Base-by-base conservation (phyloP, 2,888 invertebrate species). In the Drosophila melanocephala region DNA sequence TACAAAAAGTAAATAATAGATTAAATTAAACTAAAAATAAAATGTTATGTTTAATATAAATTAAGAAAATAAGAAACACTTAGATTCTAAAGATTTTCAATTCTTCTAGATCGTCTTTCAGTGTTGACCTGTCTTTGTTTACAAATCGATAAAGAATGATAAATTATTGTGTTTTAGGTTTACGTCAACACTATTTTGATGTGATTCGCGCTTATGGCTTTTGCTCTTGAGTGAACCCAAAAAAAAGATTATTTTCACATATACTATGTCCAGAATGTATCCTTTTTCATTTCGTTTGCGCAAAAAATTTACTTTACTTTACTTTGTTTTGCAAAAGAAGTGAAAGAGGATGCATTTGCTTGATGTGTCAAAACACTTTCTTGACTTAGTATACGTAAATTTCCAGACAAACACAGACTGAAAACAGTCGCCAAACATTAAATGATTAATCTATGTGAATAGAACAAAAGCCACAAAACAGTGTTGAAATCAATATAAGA, bases 71-170 rank as follows among this genome's bases (percentile, higher is more conserved):
- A 14, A 22, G 14, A 22, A 47, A 47, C 22, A 47, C 7, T 47
- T 47, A 22, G 47, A 47, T 26, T 26, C 22, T 47, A 7, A 26
- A 26, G 14, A 26, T 51, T 59, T 60, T n/a, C 30, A 59, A 51
- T 51, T 67, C 52, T 44, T 22, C 5, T 12, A 39, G 22, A 44
- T 10, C 10, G 33, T 55, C 37, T 39, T 50, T 30, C 26, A 37
- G 50, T 53, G 32, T 42, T 3, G 33, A 12, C 26, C 4, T n/a
- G 57, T 42, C 16, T 58, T 37, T 66, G 71, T 71, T 62, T 70
- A 63, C 74, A 80, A 76, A 75, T 78, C 77, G 68, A 22, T 72
- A 72, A 72, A 77, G 79, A 81, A 73, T 86, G 86, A 88, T 87
- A 76, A 75, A 83, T 80, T 77, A 65, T 63, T 57, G 52, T 53